These are phyloP conservation scores for Palythoa caribaeorum DNA, from an alignment of 92 coral and sea anemone species.

Conservation along the genomic window DNA sequence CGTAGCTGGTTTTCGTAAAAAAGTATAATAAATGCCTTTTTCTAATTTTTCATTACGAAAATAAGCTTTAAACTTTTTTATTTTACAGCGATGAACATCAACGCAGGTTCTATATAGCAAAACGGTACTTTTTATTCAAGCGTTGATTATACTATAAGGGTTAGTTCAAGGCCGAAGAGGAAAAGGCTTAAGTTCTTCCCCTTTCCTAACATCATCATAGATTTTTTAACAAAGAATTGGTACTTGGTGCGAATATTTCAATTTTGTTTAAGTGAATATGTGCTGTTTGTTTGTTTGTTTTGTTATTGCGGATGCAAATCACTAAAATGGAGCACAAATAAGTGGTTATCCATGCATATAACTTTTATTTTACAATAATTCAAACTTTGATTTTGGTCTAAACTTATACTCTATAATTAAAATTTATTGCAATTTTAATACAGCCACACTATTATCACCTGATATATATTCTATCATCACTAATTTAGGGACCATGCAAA, in stretches of 20 bases:
- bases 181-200: background rate
- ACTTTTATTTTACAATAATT: no score
- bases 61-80: background rate
- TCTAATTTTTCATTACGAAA: background rate
- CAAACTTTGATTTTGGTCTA: no score
- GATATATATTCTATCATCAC: no score
- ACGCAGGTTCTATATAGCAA: background rate
- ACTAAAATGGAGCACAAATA: no score
- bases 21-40: background rate
- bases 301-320: no score
- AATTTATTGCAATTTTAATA: no score
- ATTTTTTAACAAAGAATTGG: background rate
- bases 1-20: constrained; percentile 45
- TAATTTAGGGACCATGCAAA: no score
- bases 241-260: background rate
- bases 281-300: no score
- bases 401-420: no score
- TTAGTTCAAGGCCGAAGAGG: background rate
- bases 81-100: background rate
- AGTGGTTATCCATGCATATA: no score
- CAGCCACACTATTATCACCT: no score
- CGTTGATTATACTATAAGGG: background rate
- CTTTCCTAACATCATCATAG: background rate
- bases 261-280: no score
- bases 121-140: background rate